These are phyloP conservation scores for Anthopleura sola DNA, from an alignment of 64 coral and sea anemone genomes.

Conservation along the genomic window DNA sequence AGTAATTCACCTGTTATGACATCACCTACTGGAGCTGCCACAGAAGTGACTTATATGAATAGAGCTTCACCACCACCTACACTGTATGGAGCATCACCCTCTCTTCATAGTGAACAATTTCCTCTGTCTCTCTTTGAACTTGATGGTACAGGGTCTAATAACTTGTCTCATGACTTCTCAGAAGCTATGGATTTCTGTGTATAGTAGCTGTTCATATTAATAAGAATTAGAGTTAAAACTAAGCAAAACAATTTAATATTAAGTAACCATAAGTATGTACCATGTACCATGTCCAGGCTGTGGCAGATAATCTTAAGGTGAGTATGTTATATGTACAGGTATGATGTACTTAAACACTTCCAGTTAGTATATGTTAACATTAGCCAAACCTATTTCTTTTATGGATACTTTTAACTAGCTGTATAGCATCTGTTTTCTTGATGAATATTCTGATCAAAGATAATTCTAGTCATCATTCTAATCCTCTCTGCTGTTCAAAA, in stretches of 20 bases:
- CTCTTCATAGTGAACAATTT: constrained; percentile 35
- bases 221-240: background rate
- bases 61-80: constrained; percentile 36
- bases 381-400: too few species aligned
- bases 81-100: constrained; percentile 37
- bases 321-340: too few species aligned
- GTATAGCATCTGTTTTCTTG: too few species aligned
- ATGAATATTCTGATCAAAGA: too few species aligned
- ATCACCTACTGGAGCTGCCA: constrained; percentile 11
- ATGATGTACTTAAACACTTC: too few species aligned
- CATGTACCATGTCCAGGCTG: background rate
- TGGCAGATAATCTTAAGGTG: too few species aligned
- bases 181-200: constrained; percentile 72
- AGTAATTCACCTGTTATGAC: constrained; percentile 31
- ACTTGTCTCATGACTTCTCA: constrained; percentile 45
- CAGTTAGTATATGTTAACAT: too few species aligned
- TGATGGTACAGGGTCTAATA: constrained; percentile 26
- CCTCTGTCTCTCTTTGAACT: constrained; percentile 53
- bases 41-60: constrained; percentile 35
- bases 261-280: constrained; percentile 5
- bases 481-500: too few species aligned
- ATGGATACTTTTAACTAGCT: too few species aligned
- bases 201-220: background rate
- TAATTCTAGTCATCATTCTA: too few species aligned
- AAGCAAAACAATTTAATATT: too few species aligned